Percentiles rank a stretch among this genome's conserved stretches.
Evolutionary conservation across 2,113 vertebrate species (phyloP).

Genomic region (Ochotona princeps): DNA sequence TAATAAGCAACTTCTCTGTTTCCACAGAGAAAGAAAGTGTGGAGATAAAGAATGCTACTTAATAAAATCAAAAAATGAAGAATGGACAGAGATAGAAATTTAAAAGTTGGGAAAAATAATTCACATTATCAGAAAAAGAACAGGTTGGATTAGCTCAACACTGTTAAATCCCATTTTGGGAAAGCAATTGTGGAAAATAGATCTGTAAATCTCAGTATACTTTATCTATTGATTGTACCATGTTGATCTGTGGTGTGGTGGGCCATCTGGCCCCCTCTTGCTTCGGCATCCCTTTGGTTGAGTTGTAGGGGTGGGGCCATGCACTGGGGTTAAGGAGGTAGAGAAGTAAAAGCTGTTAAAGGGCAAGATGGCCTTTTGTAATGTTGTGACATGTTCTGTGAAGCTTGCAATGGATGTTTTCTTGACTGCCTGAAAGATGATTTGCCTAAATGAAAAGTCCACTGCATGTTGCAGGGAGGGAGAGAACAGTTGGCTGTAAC

Average conservation of each 20-base stretch:
- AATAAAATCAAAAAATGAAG: not conserved
- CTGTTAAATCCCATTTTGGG: not conserved
- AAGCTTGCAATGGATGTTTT: not conserved
- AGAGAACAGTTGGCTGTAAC: not conserved
- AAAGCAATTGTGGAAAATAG: not conserved
- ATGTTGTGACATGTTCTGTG: not conserved
- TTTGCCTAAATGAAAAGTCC: conserved; percentile 20
- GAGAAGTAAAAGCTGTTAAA: not conserved
- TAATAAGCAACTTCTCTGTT: conserved; percentile 60
- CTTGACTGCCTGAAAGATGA: not conserved
- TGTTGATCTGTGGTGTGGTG: not conserved
- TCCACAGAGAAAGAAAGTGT: not conserved
- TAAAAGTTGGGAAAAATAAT: not conserved
- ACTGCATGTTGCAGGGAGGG: not conserved
- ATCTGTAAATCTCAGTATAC: not conserved
- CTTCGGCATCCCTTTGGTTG: not conserved
- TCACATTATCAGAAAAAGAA: not conserved
- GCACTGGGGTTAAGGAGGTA: not conserved
- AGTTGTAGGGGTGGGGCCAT: not conserved
- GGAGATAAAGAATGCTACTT: not conserved
- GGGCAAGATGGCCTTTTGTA: not conserved
- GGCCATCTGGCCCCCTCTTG: not conserved
- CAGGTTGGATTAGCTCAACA: not conserved
- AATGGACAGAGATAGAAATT: not conserved
- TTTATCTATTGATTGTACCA: not conserved